phyloP scores from a whole-genome alignment of 2,797 vertebrate species.

The Trematomus bernacchii region DNA sequence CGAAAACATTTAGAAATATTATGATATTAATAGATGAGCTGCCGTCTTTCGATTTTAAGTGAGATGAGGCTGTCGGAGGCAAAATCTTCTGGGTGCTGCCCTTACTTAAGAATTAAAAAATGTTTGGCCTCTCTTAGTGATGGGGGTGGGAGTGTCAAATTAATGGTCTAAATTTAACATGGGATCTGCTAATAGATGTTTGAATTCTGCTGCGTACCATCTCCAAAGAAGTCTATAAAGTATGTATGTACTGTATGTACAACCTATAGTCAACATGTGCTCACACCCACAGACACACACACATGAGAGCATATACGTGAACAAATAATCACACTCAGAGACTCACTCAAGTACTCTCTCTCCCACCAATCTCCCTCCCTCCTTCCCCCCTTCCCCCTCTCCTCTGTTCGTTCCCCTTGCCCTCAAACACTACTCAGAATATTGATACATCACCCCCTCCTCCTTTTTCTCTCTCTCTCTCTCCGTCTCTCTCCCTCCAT shows the following conservation, averaged over 20 bases:
- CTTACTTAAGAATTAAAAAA: slow-evolving; percentile 15
- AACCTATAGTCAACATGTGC: slow-evolving; percentile 33
- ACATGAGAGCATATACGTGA: slow-evolving; percentile 68
- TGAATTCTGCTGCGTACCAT: slow-evolving; percentile 1
- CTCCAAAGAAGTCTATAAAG: slow-evolving; percentile 17
- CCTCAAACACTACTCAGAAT: slow-evolving; percentile 91
- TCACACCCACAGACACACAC: slow-evolving; percentile 30
- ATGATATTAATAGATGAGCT: slow-evolving; percentile 2
- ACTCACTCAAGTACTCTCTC: slow-evolving; percentile 81
- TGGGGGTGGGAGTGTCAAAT: background rate
- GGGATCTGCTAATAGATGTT: slow-evolving; percentile 7
- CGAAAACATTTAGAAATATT: background rate
- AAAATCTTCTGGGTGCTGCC: background rate
- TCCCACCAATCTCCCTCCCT: slow-evolving; percentile 60
- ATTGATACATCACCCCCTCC: slow-evolving; percentile 89
- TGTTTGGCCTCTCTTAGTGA: slow-evolving; percentile 1
- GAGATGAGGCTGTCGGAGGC: background rate
- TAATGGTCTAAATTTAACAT: slow-evolving; percentile 12
- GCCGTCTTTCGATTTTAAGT: background rate
- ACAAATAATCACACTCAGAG: slow-evolving; percentile 85
- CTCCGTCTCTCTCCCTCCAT: slow-evolving; percentile 82
- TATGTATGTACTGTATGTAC: slow-evolving; percentile 5
- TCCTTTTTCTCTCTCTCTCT: slow-evolving; percentile 63
- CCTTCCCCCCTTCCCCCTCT: slow-evolving; percentile 63
- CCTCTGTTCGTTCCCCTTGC: slow-evolving; percentile 88